Conservation (phyloP, 2,888 invertebrate species). For the Amphimallon solstitiale region DNA sequence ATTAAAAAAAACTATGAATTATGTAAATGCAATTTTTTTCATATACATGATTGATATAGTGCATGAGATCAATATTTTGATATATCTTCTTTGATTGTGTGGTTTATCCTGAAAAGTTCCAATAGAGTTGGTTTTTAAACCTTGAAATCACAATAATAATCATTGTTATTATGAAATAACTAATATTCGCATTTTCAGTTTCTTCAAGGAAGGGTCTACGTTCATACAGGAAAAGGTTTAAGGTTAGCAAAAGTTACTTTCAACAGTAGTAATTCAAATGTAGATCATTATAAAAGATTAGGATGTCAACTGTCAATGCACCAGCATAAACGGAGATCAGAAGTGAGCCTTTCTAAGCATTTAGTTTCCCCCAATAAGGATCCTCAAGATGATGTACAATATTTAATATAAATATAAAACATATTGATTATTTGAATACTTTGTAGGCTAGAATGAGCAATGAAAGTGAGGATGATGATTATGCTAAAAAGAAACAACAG, state of each 20-base stretch:
- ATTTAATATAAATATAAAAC: background rate
- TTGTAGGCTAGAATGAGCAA: constrained; percentile 42
- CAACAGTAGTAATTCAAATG: constrained; percentile 61
- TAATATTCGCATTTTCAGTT: constrained; percentile 68
- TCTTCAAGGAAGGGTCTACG: constrained; percentile 78
- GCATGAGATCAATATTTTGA: too few relatives aligned
- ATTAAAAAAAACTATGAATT: too few relatives aligned
- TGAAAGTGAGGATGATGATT: constrained; percentile 57
- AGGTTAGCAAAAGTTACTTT: constrained; percentile 74
- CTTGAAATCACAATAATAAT: too few relatives aligned
- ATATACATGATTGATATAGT: too few relatives aligned
- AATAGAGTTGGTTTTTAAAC: too few relatives aligned
- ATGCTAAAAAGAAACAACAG: constrained; percentile 42
- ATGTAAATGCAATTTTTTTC: too few relatives aligned
- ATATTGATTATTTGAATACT: constrained; percentile 3
- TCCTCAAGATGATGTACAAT: constrained; percentile 54
- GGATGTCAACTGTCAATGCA: constrained; percentile 53
- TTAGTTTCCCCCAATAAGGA: constrained; percentile 56
- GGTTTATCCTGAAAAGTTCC: too few relatives aligned
- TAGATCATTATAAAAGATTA: constrained; percentile 63
- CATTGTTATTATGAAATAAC: background rate
- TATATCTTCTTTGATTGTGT: too few relatives aligned
- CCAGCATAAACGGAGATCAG: constrained; percentile 53
- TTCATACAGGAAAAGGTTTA: constrained; percentile 76
- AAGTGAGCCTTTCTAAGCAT: constrained; percentile 56